phyloP scores from a whole-genome alignment of 37 sponge, comb jelly and placozoan genomes.

The Theonella swinhoei region DNA sequence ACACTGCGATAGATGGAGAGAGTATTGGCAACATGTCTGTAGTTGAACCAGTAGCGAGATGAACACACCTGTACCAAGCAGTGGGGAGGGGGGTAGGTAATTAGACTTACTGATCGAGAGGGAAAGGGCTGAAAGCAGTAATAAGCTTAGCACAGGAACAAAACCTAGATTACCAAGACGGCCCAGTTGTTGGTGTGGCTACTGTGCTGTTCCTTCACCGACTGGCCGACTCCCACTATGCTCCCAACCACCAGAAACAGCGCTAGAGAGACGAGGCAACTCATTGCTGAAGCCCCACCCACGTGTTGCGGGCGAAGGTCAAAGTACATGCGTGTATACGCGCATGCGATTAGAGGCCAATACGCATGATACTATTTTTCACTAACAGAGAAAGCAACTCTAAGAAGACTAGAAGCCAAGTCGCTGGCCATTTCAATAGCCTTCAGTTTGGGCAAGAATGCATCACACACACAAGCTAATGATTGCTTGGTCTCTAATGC shows the following conservation, averaged over 20 bases:
- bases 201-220: constrained; percentile 17
- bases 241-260: not conserved
- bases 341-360: not conserved
- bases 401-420: not conserved
- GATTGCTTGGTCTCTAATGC: too few species aligned
- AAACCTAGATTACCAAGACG: constrained; percentile 90
- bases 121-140: too few species aligned
- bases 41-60: constrained; percentile 99
- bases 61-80: constrained; percentile 68
- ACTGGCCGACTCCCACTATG: too few species aligned
- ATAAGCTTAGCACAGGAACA: too few species aligned
- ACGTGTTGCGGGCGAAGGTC: not conserved
- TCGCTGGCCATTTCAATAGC: constrained; percentile 24
- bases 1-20: constrained; percentile 97
- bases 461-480: constrained; percentile 28
- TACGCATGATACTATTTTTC: not conserved
- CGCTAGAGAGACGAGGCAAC: not conserved
- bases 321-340: not conserved
- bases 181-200: constrained; percentile 99
- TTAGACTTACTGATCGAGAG: too few species aligned
- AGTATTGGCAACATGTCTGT: constrained; percentile 94
- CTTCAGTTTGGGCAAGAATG: constrained; percentile 2
- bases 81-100: not conserved
- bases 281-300: not conserved
- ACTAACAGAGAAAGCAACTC: constrained; percentile 6